phyloP scores from a whole-genome alignment of 2,888 invertebrate genomes.

The Calameuta pallipes region DNA sequence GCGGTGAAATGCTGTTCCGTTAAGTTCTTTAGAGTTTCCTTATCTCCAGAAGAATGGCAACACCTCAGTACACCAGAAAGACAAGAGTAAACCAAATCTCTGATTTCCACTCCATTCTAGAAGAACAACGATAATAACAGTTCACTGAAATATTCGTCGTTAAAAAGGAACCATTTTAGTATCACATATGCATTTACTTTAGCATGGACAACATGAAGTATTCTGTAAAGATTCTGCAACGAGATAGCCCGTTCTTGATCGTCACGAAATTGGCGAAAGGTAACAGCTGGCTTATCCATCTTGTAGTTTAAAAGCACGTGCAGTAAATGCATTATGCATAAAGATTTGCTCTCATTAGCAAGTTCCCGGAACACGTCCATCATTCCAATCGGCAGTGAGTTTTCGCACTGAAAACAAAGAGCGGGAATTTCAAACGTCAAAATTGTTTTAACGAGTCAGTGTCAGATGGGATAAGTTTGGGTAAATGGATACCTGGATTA shows the following conservation, averaged over 20 bases:
- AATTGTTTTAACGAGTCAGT: not conserved
- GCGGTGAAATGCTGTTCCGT: conserved; percentile 17
- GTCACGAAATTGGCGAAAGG: not conserved
- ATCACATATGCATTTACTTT: conserved; percentile 6
- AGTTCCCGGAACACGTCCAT: conserved; percentile 29
- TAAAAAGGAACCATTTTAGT: not conserved
- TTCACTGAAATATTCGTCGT: not conserved
- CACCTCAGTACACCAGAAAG: conserved; percentile 28
- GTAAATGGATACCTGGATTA: not conserved
- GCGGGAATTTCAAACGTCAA: not conserved
- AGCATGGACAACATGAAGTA: conserved; percentile 15
- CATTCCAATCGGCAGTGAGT: conserved; percentile 26
- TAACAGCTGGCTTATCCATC: conserved; percentile 13
- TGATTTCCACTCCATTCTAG: conserved; percentile 1
- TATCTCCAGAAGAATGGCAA: conserved; percentile 15
- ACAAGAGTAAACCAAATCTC: conserved; percentile 29
- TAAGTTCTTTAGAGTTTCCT: conserved; percentile 5
- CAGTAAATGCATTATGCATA: conserved; percentile 27
- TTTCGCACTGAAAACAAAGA: conserved; percentile 28
- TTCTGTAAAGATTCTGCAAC: not conserved
- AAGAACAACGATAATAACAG: not conserved
- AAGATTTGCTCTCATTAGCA: conserved; percentile 16
- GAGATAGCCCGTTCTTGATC: not conserved
- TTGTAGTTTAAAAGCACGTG: conserved; percentile 30
- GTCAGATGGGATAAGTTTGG: not conserved